These are phyloP conservation scores for Triplophysa bombifrons DNA, from an alignment of 2,797 vertebrate species.

Conservation along the genomic window DNA sequence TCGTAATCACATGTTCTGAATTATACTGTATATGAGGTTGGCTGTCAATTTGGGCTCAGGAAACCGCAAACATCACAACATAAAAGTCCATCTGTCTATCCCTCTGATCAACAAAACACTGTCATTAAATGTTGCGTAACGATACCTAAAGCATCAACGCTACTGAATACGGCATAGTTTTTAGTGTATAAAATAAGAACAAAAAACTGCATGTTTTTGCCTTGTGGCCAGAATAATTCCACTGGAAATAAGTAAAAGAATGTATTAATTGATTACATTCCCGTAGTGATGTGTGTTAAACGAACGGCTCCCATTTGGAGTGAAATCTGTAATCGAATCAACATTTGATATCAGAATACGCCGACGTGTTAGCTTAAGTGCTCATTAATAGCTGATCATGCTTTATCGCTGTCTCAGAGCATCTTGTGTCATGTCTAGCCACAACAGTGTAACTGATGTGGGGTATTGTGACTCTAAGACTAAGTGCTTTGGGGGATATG, in stretches of 20 bases:
- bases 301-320: constrained; percentile 10
- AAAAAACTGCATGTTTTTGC: not conserved
- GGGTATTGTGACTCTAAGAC: not conserved
- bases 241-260: constrained; percentile 1
- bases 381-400: constrained; percentile 54
- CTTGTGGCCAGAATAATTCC: constrained; percentile 1
- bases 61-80: constrained; percentile 10
- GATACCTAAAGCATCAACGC: not conserved
- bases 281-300: not conserved
- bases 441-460: constrained; percentile 38
- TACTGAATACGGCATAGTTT: not conserved
- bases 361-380: constrained; percentile 49
- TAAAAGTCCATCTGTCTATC: constrained; percentile 24
- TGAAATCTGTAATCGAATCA: constrained; percentile 41
- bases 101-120: constrained; percentile 27
- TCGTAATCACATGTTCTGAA: constrained; percentile 9
- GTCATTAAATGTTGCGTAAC: constrained; percentile 11
- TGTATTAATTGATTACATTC: constrained; percentile 21
- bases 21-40: not conserved
- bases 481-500: constrained; percentile 25
- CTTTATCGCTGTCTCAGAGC: constrained; percentile 33
- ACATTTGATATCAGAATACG: constrained; percentile 23
- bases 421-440: constrained; percentile 46
- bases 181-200: not conserved
- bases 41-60: not conserved